Percentiles rank a stretch among this genome's conserved stretches.
These are phyloP conservation scores for Panurus biarmicus DNA, from an alignment of 2,113 vertebrate species.

Conservation along the genomic window DNA sequence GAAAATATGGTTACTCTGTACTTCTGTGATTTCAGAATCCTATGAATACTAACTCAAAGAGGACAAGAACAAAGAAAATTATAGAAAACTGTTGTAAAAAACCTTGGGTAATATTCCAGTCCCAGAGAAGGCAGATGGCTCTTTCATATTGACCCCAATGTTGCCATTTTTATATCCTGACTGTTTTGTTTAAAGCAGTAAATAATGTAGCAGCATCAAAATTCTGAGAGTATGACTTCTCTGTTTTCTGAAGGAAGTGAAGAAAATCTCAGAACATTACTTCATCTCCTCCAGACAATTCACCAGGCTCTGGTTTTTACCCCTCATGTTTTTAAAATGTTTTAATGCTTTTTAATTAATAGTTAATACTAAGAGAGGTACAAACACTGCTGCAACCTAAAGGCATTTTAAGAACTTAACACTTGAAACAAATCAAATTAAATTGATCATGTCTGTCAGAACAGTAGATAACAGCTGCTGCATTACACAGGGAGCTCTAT, in stretches of 20 bases:
- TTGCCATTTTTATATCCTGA: not conserved
- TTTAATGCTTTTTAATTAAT: slow-evolving; percentile 18
- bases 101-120: not conserved
- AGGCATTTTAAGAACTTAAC: not conserved
- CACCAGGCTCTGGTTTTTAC: not conserved
- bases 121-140: not conserved
- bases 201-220: not conserved
- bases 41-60: not conserved
- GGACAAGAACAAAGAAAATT: not conserved
- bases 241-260: not conserved
- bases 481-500: not conserved
- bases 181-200: not conserved
- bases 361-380: not conserved
- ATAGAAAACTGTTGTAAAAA: not conserved
- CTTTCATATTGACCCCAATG: not conserved
- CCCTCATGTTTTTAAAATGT: not conserved
- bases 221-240: not conserved
- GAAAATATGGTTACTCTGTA: not conserved
- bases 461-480: not conserved
- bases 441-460: not conserved
- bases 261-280: not conserved
- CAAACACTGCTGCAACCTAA: not conserved
- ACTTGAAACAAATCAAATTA: not conserved
- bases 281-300: not conserved
- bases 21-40: not conserved